Evolutionary conservation across 2,113 vertebrate species (phyloP).

Genomic region (Dasypus novemcinctus): DNA sequence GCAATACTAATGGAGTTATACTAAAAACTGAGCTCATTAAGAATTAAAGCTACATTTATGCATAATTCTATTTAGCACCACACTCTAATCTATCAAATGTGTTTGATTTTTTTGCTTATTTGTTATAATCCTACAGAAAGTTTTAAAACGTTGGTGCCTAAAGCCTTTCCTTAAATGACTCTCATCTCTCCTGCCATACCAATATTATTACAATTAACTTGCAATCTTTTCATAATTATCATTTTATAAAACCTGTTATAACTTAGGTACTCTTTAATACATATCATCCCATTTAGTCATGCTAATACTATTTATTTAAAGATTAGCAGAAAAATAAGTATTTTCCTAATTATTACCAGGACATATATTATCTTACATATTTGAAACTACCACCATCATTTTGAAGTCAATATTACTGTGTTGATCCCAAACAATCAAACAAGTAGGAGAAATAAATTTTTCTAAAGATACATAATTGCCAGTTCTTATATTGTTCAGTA

Average conservation of each 20-base stretch:
- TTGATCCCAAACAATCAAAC: neutral
- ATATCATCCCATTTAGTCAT: neutral
- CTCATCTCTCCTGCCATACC: neutral
- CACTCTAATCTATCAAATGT: neutral
- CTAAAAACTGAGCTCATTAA: neutral
- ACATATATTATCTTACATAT: neutral
- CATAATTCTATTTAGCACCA: neutral
- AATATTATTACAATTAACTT: neutral
- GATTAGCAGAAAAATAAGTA: neutral
- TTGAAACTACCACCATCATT: neutral
- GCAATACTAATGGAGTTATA: neutral
- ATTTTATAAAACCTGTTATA: neutral
- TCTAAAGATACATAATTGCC: neutral
- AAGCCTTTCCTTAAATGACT: neutral
- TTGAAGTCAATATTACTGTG: neutral
- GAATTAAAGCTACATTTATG: neutral
- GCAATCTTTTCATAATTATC: neutral
- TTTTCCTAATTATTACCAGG: neutral
- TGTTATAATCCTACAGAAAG: neutral
- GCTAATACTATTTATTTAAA: neutral
- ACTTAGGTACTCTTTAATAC: neutral
- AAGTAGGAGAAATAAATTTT: neutral
- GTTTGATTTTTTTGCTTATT: neutral
- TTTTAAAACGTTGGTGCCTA: neutral
- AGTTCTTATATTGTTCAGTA: neutral